These are phyloP conservation scores for Volucella inflata DNA, from an alignment of 2,888 invertebrate species.

Conservation along the genomic window DNA sequence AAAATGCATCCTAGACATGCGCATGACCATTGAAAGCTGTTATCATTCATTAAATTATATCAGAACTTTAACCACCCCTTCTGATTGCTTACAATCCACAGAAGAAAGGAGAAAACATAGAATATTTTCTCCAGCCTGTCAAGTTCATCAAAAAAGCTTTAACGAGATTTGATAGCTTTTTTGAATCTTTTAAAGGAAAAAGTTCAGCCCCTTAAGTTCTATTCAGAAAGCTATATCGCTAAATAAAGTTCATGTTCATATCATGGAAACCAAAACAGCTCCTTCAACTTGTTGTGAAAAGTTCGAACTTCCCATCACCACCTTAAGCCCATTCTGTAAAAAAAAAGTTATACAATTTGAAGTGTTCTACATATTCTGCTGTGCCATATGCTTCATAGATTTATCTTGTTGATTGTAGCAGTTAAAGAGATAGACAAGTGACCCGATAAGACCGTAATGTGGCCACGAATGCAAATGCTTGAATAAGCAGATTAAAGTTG, in stretches of 20 bases:
- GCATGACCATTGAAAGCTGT: slow-evolving; percentile 9
- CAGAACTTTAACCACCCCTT: background rate
- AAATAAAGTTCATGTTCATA: background rate
- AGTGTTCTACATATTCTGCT: slow-evolving; percentile 29
- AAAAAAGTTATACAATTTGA: slow-evolving; percentile 57
- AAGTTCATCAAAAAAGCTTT: slow-evolving; percentile 1
- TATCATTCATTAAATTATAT: slow-evolving; percentile 40
- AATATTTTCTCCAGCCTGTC: slow-evolving; percentile 24
- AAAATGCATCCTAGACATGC: slow-evolving; percentile 43
- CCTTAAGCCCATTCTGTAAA: background rate
- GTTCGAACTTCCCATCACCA: background rate
- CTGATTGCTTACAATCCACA: slow-evolving; percentile 34
- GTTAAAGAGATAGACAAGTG: slow-evolving; percentile 43
- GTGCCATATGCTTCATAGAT: slow-evolving; percentile 60
- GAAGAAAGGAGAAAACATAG: slow-evolving; percentile 52
- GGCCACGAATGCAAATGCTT: slow-evolving; percentile 63
- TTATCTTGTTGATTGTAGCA: slow-evolving; percentile 55
- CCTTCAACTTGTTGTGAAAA: slow-evolving; percentile 2
- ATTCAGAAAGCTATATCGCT: background rate
- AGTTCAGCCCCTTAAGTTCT: no score
- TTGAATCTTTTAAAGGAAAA: no score
- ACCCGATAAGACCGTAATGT: slow-evolving; percentile 53
- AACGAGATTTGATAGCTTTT: background rate
- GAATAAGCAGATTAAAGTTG: slow-evolving; percentile 32
- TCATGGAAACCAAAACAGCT: no score